Conservation (phyloP, 2,797 vertebrate species). For the Cheirogaleus major region DNA sequence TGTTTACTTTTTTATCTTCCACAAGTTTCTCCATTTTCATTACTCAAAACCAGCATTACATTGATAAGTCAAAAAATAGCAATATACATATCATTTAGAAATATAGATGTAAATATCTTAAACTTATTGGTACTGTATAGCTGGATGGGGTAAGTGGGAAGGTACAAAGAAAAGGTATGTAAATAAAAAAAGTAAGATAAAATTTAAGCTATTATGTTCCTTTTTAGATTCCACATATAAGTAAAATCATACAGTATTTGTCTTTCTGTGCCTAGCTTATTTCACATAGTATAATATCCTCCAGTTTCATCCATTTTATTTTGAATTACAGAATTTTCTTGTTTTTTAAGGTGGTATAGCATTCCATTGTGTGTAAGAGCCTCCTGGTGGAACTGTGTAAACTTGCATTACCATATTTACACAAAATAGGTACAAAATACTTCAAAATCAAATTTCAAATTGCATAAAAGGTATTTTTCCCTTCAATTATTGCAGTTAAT, state of each 20-base stretch:
- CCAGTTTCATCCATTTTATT: neutral
- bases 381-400: neutral
- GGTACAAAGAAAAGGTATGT: neutral
- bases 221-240: neutral
- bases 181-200: neutral
- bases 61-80: neutral
- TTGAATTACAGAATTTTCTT: neutral
- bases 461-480: neutral
- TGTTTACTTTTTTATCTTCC: neutral
- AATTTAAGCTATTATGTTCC: neutral
- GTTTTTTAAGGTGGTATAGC: neutral
- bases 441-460: constrained; percentile 8
- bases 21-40: neutral
- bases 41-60: neutral
- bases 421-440: neutral
- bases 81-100: neutral
- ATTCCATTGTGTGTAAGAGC: neutral
- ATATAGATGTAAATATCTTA: neutral
- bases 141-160: neutral
- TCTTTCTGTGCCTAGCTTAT: neutral
- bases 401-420: neutral
- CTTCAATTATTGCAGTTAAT: neutral
- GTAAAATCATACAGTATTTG: neutral
- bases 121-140: neutral
- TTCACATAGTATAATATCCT: neutral